Conservation (phyloP, 2,888 invertebrate genomes). For the Iselma pallidipennis region DNA sequence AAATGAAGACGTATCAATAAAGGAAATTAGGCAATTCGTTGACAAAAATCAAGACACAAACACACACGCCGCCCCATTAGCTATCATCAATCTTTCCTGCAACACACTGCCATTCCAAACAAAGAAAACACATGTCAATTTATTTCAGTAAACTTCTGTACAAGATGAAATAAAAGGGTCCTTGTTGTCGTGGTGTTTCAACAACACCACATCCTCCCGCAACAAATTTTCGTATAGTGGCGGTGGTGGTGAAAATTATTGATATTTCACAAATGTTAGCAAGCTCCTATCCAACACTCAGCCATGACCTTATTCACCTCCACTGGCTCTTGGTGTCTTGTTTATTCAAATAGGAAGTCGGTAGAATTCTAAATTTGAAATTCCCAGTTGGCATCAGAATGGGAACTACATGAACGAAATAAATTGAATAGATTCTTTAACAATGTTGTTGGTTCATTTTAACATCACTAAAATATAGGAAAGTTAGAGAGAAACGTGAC, state of each 20-base stretch:
- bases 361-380: conserved; percentile 36
- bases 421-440: conserved; percentile 31
- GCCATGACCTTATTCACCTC: conserved; percentile 20
- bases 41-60: neutral
- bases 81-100: neutral
- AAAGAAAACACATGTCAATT: neutral
- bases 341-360: conserved; percentile 36
- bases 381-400: conserved; percentile 32
- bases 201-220: neutral
- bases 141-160: neutral
- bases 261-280: neutral
- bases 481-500: neutral
- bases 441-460: conserved; percentile 16
- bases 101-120: neutral
- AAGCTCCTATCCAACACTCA: neutral
- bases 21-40: too few relatives aligned
- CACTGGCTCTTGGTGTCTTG: conserved; percentile 12
- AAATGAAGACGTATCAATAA: neutral
- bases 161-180: neutral
- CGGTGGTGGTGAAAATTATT: neutral
- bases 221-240: neutral
- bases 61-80: neutral
- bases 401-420: conserved; percentile 31
- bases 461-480: conserved; percentile 10
- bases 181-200: neutral